Conservation (phyloP, 2,113 vertebrate species). For the Psilopogon haemacephalus region DNA sequence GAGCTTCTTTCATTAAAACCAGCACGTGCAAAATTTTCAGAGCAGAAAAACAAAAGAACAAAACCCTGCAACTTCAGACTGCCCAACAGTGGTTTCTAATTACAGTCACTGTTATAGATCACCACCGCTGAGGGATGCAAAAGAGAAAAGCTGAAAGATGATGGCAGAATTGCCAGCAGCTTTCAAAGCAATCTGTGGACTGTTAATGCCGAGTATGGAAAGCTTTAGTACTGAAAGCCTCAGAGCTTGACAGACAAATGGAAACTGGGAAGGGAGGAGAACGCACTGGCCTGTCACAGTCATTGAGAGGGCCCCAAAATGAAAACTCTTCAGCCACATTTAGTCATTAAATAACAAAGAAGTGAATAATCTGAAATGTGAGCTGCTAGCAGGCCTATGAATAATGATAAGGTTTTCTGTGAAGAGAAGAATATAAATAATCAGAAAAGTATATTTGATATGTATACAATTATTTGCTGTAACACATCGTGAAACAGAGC, state of each 20-base stretch:
- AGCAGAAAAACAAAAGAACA: background rate
- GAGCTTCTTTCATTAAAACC: background rate
- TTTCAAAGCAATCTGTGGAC: background rate
- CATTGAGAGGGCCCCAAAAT: background rate
- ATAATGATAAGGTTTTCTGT: background rate
- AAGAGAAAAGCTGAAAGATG: slow-evolving; percentile 6
- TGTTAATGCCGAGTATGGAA: background rate
- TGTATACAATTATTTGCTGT: background rate
- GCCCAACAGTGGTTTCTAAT: slow-evolving; percentile 21
- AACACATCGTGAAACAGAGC: background rate
- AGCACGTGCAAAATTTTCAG: background rate
- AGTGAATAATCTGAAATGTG: background rate
- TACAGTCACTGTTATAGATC: background rate
- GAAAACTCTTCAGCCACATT: background rate
- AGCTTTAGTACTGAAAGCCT: background rate
- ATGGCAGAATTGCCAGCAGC: background rate
- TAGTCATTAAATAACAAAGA: background rate
- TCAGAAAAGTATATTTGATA: background rate
- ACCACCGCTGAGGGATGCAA: background rate
- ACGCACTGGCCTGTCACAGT: background rate
- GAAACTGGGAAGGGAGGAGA: background rate
- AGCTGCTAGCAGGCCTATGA: background rate
- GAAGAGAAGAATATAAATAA: background rate
- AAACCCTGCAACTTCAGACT: background rate
- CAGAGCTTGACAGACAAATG: background rate